A percentile compares a stretch with the other conserved stretches of the same genome.
Conservation (phyloP, 2,113 vertebrate genomes). For the Eudorcas thomsonii region DNA sequence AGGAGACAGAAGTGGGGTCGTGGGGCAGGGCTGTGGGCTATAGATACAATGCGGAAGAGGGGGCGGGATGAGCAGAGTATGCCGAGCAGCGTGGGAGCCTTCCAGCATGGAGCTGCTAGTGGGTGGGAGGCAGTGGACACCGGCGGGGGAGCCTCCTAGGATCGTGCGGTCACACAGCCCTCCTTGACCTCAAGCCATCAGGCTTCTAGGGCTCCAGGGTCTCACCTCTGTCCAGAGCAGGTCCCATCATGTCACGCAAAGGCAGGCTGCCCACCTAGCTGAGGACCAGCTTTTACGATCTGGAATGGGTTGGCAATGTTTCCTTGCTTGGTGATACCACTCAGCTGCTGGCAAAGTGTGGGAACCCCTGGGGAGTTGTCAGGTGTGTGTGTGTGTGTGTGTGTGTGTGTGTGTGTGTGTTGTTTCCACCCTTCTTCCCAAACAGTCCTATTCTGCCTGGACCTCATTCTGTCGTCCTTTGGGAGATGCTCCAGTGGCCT, state of each 20-base stretch:
- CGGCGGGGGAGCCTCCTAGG: accelerated
- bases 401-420: not conserved
- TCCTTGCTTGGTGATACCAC: not conserved
- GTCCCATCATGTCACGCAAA: not conserved
- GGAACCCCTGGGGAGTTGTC: not conserved
- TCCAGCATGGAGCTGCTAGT: not conserved
- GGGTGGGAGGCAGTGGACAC: not conserved
- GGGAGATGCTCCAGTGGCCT: not conserved
- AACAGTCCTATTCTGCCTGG: not conserved
- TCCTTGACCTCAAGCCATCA: not conserved
- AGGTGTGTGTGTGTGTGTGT: too few relatives aligned
- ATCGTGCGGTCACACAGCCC: accelerated
- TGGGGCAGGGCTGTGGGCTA: not conserved
- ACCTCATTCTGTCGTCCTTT: not conserved
- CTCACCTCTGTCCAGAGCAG: not conserved
- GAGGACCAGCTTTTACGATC: slow-evolving; percentile 51
- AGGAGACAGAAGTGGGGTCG: not conserved
- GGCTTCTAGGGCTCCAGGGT: not conserved
- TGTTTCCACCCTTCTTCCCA: not conserved
- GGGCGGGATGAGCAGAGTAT: too few relatives aligned
- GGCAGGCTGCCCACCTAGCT: slow-evolving; percentile 31
- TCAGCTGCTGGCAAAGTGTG: not conserved
- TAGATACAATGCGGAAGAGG: accelerated
- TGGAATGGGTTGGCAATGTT: slow-evolving; percentile 57
- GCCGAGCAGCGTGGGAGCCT: too few relatives aligned